Evolutionary conservation across 1,140 invertebrate species (phyloP), one percentile per base, ranked within the genome.

Genomic region (Ceratitis capitata): DNA sequence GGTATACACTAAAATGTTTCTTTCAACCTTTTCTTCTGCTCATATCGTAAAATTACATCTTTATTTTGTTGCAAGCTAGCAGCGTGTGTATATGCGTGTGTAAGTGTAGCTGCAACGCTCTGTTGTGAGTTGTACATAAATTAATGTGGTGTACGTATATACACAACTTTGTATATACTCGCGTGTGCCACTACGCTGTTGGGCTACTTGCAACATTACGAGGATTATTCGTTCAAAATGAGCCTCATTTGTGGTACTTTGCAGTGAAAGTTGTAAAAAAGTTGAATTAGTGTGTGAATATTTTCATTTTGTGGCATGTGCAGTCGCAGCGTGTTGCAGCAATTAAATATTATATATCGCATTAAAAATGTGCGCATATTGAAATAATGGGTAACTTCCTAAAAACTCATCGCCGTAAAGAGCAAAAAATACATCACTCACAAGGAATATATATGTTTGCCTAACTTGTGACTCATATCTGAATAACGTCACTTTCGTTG

Each of bases 21-120:
- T 12, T 32, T 2, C 42, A 45, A 45, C 19, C 14, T n/a, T 47
- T 47, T 2, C 39, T 45, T 78, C n/a, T n/a, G 32, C 39, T 47
- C 39, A 12, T 78, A 78, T 78, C 69, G 42, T 78, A 78, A 78
- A 78, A 78, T 78, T 78, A 78, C 69, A 78, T 78, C 69, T 78
- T 78, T 78, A 78, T 78, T 64, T 45, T 45, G 69, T 26, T 78
- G n/a, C 69, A 32, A 74, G 64, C 64, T 42, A n/a, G n/a, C n/a
- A n/a, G n/a, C n/a, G n/a, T n/a, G n/a, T n/a, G n/a, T n/a, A n/a
- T n/a, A n/a, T n/a, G n/a, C n/a, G 64, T 74, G 6, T 74, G 64
- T 74, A 14, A 35, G 61, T 69, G 35, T 74, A 35, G 35, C n/a
- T 74, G 16, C 14, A 19, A 74, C 69, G 10, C 45, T 35, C 69